Evolutionary conservation across 2,113 vertebrate species (phyloP).

Genomic region (Neolamprologus sp.): DNA sequence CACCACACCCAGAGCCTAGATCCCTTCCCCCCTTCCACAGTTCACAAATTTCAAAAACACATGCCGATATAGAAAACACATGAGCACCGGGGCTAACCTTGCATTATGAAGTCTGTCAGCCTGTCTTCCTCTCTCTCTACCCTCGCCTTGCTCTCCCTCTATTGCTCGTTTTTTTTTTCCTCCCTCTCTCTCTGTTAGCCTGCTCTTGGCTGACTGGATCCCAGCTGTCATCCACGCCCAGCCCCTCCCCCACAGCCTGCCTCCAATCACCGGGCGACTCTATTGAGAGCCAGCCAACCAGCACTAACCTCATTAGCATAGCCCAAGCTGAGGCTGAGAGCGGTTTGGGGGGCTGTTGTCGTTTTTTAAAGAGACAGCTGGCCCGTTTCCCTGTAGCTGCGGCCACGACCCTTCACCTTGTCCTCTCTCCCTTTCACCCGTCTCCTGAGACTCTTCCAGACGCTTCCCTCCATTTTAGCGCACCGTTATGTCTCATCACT

Average conservation of each 20-base stretch:
- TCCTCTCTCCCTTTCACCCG: conserved; percentile 48
- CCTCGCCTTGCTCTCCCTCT: conserved; percentile 58
- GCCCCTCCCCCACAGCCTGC: conserved; percentile 54
- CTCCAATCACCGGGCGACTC: conserved; percentile 57
- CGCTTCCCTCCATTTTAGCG: conserved; percentile 61
- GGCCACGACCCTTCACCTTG: conserved; percentile 62
- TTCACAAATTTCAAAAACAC: conserved; percentile 60
- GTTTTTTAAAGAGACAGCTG: conserved; percentile 78
- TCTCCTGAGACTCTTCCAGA: conserved; percentile 48
- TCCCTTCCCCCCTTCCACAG: conserved; percentile 28
- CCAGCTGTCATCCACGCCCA: conserved; percentile 76
- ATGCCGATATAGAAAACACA: conserved; percentile 52
- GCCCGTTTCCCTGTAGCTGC: conserved; percentile 50
- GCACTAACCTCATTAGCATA: conserved; percentile 74
- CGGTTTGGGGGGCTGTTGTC: conserved; percentile 62
- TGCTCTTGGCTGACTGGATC: conserved; percentile 72
- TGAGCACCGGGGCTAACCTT: conserved; percentile 70
- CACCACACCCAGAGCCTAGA: conserved; percentile 52
- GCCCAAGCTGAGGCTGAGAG: conserved; percentile 40
- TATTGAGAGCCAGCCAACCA: conserved; percentile 68
- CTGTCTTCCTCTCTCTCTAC: conserved; percentile 68
- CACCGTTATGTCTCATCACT: conserved; percentile 28
- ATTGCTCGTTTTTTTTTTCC: conserved; percentile 48
- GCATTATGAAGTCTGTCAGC: conserved; percentile 76
- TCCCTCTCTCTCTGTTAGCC: conserved; percentile 67